These are phyloP conservation scores for Cloeon dipterum DNA, from an alignment of 2,888 invertebrate species.

Conservation along the genomic window DNA sequence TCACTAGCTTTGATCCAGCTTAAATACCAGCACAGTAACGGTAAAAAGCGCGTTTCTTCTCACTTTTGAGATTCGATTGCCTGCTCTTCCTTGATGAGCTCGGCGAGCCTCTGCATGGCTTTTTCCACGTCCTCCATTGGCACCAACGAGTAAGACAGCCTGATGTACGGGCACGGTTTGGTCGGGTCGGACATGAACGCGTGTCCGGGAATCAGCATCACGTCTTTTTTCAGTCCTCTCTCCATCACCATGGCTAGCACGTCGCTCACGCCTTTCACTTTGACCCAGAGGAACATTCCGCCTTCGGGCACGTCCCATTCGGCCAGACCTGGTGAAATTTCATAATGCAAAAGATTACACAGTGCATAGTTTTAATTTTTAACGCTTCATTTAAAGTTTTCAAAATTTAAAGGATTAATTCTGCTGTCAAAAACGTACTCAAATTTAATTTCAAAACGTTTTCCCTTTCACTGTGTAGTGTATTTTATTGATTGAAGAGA, in stretches of 20 bases:
- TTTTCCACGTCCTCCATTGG: constrained; percentile 35
- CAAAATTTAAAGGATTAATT: too few relatives aligned
- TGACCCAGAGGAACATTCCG: constrained; percentile 61
- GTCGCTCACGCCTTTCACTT: constrained; percentile 38
- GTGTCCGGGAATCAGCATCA: constrained; percentile 50
- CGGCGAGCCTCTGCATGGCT: constrained; percentile 32
- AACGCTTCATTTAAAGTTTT: not conserved
- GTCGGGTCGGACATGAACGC: constrained; percentile 40
- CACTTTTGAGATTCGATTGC: constrained; percentile 6
- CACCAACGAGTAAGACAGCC: constrained; percentile 51
- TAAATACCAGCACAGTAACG: too few relatives aligned
- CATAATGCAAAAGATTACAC: too few relatives aligned
- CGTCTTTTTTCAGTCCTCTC: constrained; percentile 38
- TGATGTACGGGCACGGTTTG: constrained; percentile 37
- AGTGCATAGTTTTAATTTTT: not conserved
- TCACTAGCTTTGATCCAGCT: too few relatives aligned
- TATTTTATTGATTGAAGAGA: not conserved
- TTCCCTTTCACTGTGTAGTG: not conserved
- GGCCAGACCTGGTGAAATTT: constrained; percentile 33
- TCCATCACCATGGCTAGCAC: constrained; percentile 49
- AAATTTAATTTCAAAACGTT: too few relatives aligned
- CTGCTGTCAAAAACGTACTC: too few relatives aligned
- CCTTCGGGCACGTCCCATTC: constrained; percentile 42
- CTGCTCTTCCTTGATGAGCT: constrained; percentile 34
- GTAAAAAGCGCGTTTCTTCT: too few relatives aligned